These are phyloP conservation scores for Machaerirhynchus nigripectus DNA, from an alignment of 2,113 vertebrate species.

Conservation along the genomic window DNA sequence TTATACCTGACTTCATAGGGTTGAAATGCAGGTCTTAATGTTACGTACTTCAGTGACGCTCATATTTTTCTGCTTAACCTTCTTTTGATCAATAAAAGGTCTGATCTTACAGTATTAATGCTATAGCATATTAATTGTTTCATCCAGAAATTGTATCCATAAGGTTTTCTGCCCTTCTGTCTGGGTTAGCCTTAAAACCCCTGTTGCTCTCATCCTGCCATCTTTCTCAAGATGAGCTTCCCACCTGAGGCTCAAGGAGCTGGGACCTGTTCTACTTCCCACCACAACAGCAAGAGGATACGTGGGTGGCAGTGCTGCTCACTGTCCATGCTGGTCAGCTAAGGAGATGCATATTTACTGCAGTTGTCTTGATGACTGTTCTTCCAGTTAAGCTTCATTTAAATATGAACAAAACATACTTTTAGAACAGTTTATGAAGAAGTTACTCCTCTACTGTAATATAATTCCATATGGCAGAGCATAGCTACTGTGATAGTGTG, in stretches of 20 bases:
- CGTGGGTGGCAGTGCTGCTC: rapidly evolving
- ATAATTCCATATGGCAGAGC: conserved; percentile 13
- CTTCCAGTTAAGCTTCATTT: neutral
- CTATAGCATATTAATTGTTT: neutral
- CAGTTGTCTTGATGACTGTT: neutral
- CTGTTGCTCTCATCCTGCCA: rapidly evolving
- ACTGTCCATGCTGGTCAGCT: neutral
- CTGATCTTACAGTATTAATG: neutral
- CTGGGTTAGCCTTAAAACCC: neutral
- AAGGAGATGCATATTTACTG: neutral
- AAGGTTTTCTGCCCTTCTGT: neutral
- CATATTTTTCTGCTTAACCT: neutral
- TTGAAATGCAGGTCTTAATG: neutral
- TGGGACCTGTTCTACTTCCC: neutral
- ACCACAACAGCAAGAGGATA: neutral
- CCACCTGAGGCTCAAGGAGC: rapidly evolving
- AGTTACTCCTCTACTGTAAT: neutral
- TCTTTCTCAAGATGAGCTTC: neutral
- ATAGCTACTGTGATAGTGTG: neutral
- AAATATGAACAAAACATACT: neutral
- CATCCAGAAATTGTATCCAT: neutral
- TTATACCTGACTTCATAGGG: neutral
- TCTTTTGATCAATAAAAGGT: neutral
- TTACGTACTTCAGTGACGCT: neutral
- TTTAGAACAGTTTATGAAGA: neutral